Base-by-base conservation (phyloP, 1,140 invertebrate genomes). In the Atta cephalotes region DNA sequence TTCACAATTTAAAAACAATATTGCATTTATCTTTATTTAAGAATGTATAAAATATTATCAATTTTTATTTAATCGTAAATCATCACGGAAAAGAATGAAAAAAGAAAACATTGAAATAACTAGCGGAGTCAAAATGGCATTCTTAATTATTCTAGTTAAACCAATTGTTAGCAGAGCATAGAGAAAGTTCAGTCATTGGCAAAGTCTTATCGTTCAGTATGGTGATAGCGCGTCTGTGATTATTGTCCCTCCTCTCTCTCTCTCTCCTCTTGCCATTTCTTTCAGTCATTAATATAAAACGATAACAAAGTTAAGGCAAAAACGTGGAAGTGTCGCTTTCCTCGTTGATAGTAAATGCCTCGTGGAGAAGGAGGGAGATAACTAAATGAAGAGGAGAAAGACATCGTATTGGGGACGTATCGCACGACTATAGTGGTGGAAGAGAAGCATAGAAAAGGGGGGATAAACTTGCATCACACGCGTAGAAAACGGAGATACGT, bases 401-500 rank as follows among this genome's bases (percentile, higher is more conserved):
- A 81, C 66, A 25, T 25, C 25, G 1, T 76, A 58, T 76, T 31
- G 63, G 4, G 49, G 12, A 56, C 12, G 10, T 74, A 84, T 63
- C 28, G 45, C 39, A n/a, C 7, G 39, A 16, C 53, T 6, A 35
- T 51, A 28, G 63, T 68, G 45, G 49, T 18, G 63, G 63, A 80
- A 31, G 80, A 62, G 39, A 62, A 62, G 31, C 0, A 18, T 9
- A 14, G n/a, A 21, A 31, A 62, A 39, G 39, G 25, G 68, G 80
- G 80, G 28, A 84, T 76, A 58, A 45, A 76, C 39, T 74, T 74
- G 70, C 70, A 84, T 84, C 70, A 84, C 68, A 45, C 16, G 25
- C 25, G 70, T 21, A 62, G 56, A 74, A 58, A 35, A 51, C 49
- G 4, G 39, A 60, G 62, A 45, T 56, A 63, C 18, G 56, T 76